A percentile compares a stretch with the other conserved stretches of the same genome.
Conservation (phyloP, 2,797 vertebrate genomes). For the Muraenolepis orangiensis region DNA sequence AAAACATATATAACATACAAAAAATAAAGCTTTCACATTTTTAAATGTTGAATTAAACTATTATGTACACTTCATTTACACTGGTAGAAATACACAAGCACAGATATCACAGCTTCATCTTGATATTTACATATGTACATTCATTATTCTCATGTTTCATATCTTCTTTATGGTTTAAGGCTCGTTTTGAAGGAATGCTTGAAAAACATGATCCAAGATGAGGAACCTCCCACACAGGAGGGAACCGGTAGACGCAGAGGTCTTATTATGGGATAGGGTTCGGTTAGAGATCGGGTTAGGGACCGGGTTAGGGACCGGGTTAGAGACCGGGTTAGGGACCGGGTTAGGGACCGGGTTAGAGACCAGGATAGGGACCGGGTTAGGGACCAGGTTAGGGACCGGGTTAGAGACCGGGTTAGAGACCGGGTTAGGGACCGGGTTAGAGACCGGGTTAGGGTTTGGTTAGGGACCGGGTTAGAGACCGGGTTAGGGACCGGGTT, state of each 20-base stretch:
- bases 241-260: background rate
- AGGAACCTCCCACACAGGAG: conserved; percentile 31
- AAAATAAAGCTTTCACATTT: conserved; percentile 6
- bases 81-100: conserved; percentile 78
- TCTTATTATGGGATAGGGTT: background rate
- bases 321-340: too few relatives aligned
- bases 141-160: conserved; percentile 78
- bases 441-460: too few relatives aligned
- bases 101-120: conserved; percentile 66
- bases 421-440: too few relatives aligned
- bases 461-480: too few relatives aligned
- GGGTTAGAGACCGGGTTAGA: too few relatives aligned
- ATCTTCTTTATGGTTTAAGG: conserved; percentile 55
- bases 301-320: too few relatives aligned
- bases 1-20: conserved; percentile 23
- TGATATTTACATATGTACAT: conserved; percentile 89
- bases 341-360: too few relatives aligned
- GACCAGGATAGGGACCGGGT: too few relatives aligned
- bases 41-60: conserved; percentile 74
- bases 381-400: too few relatives aligned
- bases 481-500: too few relatives aligned
- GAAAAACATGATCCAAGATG: conserved; percentile 23
- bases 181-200: conserved; percentile 77
- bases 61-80: conserved; percentile 87
- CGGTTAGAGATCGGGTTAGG: too few relatives aligned